A percentile compares a stretch with the other conserved stretches of the same genome.
Conservation (phyloP, 2,797 vertebrate genomes). For the Syngnathus rostellatus region DNA sequence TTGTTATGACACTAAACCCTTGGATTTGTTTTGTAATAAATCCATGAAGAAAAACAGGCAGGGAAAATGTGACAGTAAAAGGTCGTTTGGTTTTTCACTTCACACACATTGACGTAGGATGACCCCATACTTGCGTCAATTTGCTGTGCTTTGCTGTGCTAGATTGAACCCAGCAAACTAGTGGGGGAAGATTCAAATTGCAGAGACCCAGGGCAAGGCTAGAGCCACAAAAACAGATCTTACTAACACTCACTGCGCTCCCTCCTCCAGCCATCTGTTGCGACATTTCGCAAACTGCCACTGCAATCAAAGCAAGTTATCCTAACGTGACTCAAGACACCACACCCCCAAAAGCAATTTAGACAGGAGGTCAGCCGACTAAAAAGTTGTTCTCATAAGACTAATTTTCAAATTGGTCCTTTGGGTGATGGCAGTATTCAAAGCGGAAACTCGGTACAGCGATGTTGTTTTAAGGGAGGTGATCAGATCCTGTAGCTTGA, state of each 20-base stretch:
- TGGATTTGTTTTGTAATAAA: slow-evolving; percentile 46
- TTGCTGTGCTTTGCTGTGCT: slow-evolving; percentile 22
- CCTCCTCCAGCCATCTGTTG: not conserved
- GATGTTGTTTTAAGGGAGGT: slow-evolving; percentile 14
- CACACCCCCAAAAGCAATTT: not conserved
- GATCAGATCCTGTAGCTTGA: slow-evolving; percentile 1
- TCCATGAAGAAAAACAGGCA: slow-evolving; percentile 34
- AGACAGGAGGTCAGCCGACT: not conserved
- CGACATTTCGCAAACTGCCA: not conserved
- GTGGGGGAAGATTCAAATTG: slow-evolving; percentile 52
- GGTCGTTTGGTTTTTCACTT: slow-evolving; percentile 41
- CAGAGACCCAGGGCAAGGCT: slow-evolving; percentile 40
- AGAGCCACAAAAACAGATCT: slow-evolving; percentile 45
- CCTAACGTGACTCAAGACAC: not conserved
- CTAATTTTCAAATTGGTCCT: slow-evolving; percentile 3
- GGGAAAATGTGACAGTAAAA: slow-evolving; percentile 16
- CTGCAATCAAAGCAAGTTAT: not conserved
- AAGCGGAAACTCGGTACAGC: slow-evolving; percentile 6
- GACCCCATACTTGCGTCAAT: slow-evolving; percentile 30
- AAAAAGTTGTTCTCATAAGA: slow-evolving; percentile 1
- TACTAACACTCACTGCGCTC: slow-evolving; percentile 31
- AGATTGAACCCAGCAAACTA: slow-evolving; percentile 22
- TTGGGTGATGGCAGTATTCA: not conserved
- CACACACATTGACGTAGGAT: slow-evolving; percentile 41
- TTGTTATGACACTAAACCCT: slow-evolving; percentile 39